Evolutionary conservation across 2,888 invertebrate genomes (phyloP), one percentile per base, ranked within the genome.

Genomic region (Microplitis manilae): DNA sequence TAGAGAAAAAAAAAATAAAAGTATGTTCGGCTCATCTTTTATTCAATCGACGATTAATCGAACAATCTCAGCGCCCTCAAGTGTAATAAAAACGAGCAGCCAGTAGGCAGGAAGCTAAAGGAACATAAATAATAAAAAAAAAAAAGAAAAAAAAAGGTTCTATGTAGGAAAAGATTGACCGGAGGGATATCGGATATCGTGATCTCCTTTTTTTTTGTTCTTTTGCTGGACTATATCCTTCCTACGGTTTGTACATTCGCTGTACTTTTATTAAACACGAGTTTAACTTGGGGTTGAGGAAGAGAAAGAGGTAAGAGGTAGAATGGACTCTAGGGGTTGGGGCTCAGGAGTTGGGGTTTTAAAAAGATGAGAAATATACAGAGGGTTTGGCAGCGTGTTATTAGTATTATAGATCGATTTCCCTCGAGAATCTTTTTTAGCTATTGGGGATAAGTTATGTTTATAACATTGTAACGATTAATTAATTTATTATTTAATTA

Each of bases 21-120:
- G 30, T 30, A 30, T 17, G n/a, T n/a, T 77, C 73, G 72, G 81
- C 76, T 88, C 86, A 89, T 89, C 88, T 89, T 89, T 89, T 89
- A 89, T 89, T 89, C 89, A 89, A 85, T 84, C 85, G 80, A 73
- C 83, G 84, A 84, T 82, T 86, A 86, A 85, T 86, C 86, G 82
- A 80, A 84, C 85, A 86, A 86, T 85, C 83, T 72, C 69, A n/a
- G 72, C 65, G 68, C 50, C 68, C 15, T 79, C 79, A 73, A 77
- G 81, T 80, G 81, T 76, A 80, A 83, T 73, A 72, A 72, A 76
- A 72, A 68, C 65, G 13, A 38, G 30, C 68, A 40, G 39, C 17
- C 68, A 75, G 60, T 41, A 60, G 69, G 40, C 39, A 61, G 68
- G 69, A 64, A 61, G 62, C 62, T 62, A 30, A 30, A 75, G 61